Percentiles rank a stretch among this genome's conserved stretches.
Evolutionary conservation across 1,140 invertebrate species (phyloP).

Genomic region (Arion vulgaris): DNA sequence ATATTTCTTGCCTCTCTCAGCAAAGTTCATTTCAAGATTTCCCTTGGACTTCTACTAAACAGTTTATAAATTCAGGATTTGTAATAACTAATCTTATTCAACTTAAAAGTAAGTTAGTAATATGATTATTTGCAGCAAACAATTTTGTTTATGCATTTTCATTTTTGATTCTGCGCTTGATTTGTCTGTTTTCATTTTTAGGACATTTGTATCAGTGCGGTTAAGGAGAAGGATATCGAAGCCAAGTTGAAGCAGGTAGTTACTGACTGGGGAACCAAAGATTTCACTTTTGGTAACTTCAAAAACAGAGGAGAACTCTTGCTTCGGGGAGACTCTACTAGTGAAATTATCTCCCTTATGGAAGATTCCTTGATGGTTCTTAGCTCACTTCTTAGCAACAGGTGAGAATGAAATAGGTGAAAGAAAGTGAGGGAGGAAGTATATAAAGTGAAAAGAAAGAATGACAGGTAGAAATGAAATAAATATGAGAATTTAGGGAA

Average conservation of each 20-base stretch:
- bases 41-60: too few species aligned
- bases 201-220: conserved; percentile 97
- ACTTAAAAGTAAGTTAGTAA: too few species aligned
- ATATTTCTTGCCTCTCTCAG: too few species aligned
- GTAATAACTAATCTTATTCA: too few species aligned
- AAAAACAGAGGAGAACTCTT: conserved; percentile 95
- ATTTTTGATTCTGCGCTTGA: too few species aligned
- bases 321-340: conserved; percentile 92
- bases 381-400: conserved; percentile 91
- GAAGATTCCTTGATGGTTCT: conserved; percentile 97
- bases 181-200: conserved; percentile 57
- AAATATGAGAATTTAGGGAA: too few species aligned
- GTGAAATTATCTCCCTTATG: conserved; percentile 92
- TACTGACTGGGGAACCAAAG: conserved; percentile 94
- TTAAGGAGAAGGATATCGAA: conserved; percentile 98
- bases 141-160: too few species aligned
- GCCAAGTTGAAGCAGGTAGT: conserved; percentile 94
- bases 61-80: too few species aligned
- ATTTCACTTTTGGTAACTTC: conserved; percentile 94
- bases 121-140: too few species aligned
- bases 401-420: conserved; percentile 71
- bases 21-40: too few species aligned
- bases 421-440: background rate
- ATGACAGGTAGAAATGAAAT: too few species aligned
- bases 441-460: background rate